Percentiles rank a stretch among this genome's conserved stretches.
Conservation (phyloP, 2,888 invertebrate genomes). For the Sussaba pulchella region DNA sequence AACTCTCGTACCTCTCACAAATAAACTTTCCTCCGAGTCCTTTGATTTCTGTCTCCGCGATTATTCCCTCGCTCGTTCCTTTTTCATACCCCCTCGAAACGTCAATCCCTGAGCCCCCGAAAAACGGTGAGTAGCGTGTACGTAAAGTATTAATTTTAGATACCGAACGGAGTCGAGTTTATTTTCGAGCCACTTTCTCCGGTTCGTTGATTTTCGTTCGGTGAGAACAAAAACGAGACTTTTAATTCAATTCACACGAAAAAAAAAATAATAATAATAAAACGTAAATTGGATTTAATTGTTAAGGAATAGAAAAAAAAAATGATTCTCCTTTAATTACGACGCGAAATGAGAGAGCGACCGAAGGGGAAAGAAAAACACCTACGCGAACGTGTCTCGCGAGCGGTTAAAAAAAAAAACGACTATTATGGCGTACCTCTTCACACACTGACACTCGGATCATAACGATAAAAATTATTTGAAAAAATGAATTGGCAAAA, state of each 20-base stretch:
- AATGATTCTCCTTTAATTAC: neutral
- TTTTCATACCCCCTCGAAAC: no score
- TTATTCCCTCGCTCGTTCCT: conserved; percentile 33
- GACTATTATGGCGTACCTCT: conserved; percentile 18
- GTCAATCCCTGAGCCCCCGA: no score
- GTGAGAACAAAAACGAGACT: conserved; percentile 48
- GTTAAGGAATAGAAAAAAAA: conserved; percentile 36
- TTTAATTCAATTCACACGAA: conserved; percentile 32
- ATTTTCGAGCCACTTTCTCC: conserved; percentile 5
- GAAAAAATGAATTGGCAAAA: conserved; percentile 52
- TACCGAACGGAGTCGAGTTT: conserved; percentile 69
- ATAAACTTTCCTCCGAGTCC: conserved; percentile 66
- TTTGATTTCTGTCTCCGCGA: conserved; percentile 39
- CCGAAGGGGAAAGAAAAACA: conserved; percentile 17
- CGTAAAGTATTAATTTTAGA: conserved; percentile 60
- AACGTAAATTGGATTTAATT: conserved; percentile 48
- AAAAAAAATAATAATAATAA: conserved; percentile 18
- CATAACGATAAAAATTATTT: neutral
- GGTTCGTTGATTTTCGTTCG: conserved; percentile 50
- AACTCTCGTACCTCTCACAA: conserved; percentile 84
- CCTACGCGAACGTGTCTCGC: no score
- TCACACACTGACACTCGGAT: conserved; percentile 42
- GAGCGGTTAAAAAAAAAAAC: conserved; percentile 19
- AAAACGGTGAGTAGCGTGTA: conserved; percentile 74
- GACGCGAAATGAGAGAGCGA: neutral